A percentile compares a stretch with the other conserved stretches of the same genome.
Evolutionary conservation across 64 coral and sea anemone genomes (phyloP).

Genomic region (Trachythela sp.): DNA sequence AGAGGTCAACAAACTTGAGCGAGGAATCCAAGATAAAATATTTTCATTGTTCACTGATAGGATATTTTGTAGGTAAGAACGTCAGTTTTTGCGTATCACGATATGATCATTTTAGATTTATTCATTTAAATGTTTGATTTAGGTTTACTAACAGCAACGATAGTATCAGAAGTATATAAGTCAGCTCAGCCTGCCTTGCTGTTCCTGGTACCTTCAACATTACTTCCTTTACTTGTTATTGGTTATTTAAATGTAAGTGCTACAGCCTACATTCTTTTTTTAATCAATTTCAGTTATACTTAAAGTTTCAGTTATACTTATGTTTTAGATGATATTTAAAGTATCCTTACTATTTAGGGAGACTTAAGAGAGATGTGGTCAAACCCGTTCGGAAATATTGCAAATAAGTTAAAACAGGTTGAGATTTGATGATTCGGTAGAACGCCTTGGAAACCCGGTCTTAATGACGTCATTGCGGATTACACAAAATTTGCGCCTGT

Average conservation of each 20-base stretch:
- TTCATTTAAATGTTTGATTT: background rate
- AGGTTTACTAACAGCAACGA: constrained; percentile 92
- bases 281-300: background rate
- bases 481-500: no score
- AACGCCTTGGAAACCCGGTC: background rate
- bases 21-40: constrained; percentile 81
- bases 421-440: background rate
- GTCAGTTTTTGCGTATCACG: background rate
- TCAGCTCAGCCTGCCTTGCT: constrained; percentile 84
- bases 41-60: constrained; percentile 94
- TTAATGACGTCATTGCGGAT: background rate
- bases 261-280: no score
- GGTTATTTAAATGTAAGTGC: constrained; percentile 91
- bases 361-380: constrained; percentile 17
- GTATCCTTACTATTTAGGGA: background rate
- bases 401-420: background rate
- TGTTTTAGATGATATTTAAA: background rate
- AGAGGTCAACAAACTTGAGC: constrained; percentile 43
- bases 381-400: background rate
- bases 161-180: constrained; percentile 91
- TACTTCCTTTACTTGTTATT: constrained; percentile 91
- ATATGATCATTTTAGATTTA: background rate
- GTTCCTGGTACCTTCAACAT: constrained; percentile 84
- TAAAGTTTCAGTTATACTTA: no score
- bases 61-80: constrained; percentile 92